Base-by-base conservation (phyloP, 2,113 vertebrate species). In the Seriola aureovittata region DNA sequence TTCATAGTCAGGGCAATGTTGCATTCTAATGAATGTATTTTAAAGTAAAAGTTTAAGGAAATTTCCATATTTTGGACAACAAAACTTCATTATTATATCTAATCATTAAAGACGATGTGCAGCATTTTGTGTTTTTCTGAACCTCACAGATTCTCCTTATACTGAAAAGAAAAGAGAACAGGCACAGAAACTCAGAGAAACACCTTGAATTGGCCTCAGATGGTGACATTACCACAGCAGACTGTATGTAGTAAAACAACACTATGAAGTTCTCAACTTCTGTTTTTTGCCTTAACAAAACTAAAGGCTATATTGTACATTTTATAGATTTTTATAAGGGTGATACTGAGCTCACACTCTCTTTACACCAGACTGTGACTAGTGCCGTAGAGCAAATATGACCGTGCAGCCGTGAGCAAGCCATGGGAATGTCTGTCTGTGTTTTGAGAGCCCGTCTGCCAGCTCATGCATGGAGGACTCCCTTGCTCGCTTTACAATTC, bases 391-490 rank as follows among this genome's bases (percentile, higher is more conserved):
- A 85, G 82, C 58, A 80, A 84, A 88, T 78, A 42, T 52, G 77
- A 63, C 12, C 40, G 58, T 50, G 48, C 46, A 62, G 78, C 66
- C 40, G 4, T 21, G 50, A 66, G 73, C 29, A n/a, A 72, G 75
- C n/a, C 44, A 82, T 90, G 83, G 80, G 90, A 89, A 90, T 76
- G 77, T 89, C 65, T 80, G 85, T 85, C 65, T 87, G 92, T 92
- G 87, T 85, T 92, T 89, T 78, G 63, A 92, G 88, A 88, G 81
- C 75, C 66, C 58, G 89, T 83, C 89, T 84, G 88, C 83, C 88
- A 87, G 89, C 88, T 94, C 90, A 93, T 94, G 93, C 91, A 75
- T 92, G 86, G 90, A 92, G 90, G 87, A 88, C 67, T 91, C 93
- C 77, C 86, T 92, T 59, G 83, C 92, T 93, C 54, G 17, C 90